Percentiles rank a stretch among this genome's conserved stretches.
These are phyloP conservation scores for Indri indri DNA, from an alignment of 2,113 vertebrate genomes.

Conservation along the genomic window DNA sequence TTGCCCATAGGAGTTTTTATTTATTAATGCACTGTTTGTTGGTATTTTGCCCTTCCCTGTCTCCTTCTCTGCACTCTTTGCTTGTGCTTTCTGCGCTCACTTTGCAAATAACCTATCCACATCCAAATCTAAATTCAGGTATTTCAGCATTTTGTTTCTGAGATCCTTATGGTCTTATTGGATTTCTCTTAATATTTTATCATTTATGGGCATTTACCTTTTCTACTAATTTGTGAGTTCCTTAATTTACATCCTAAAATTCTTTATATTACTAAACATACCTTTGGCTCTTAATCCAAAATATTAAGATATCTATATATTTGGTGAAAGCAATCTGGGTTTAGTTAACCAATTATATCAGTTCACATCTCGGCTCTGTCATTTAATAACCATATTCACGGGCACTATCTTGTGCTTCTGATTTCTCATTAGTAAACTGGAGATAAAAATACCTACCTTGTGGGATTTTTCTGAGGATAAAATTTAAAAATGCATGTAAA, in stretches of 20 bases:
- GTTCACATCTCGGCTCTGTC: neutral
- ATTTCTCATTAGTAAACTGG: neutral
- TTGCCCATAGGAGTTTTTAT: neutral
- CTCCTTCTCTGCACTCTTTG: neutral
- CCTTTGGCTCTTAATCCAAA: slow-evolving; percentile 32
- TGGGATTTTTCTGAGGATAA: neutral
- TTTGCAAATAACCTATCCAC: neutral
- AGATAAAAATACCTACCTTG: neutral
- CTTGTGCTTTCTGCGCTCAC: neutral
- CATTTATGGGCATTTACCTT: neutral
- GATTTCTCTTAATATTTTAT: slow-evolving; percentile 15
- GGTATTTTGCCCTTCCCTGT: neutral
- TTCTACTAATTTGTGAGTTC: slow-evolving; percentile 16
- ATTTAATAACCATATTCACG: neutral
- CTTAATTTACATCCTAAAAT: neutral
- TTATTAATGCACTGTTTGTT: neutral
- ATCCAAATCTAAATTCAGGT: neutral
- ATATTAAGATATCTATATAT: neutral
- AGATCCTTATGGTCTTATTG: neutral
- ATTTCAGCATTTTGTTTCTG: neutral
- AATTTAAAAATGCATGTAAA: neutral
- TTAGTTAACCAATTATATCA: neutral
- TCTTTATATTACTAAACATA: neutral
- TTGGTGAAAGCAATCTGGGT: neutral
- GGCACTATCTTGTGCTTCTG: neutral